Evolutionary conservation across 2,113 vertebrate species (phyloP), one percentile per base, ranked within the genome.

Genomic region (Eublepharis macularius): DNA sequence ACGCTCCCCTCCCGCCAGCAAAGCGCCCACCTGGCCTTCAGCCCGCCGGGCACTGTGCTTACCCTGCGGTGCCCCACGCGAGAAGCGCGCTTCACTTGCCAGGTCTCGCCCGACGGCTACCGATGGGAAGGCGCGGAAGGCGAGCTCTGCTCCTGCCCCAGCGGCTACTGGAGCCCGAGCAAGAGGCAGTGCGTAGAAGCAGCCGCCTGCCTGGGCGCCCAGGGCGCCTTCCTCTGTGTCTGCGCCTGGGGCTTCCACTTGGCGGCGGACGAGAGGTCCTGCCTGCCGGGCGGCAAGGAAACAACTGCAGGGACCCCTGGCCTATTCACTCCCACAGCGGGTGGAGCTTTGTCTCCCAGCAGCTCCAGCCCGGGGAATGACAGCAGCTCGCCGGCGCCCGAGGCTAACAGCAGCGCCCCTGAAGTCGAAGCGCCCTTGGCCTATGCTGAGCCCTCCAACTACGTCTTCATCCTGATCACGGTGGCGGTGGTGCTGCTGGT

Each of bases 401-500:
- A 19, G 34, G 47, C 1, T 47, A 70, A 79, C 39, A 11, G 34
- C 26, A 78, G 34, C 36, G 4, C 17, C 36, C 34, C n/a, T 1
- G 34, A 8, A 34, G 32, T 2, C 11, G 68, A 82, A 6, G 51
- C 12, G 6, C 1, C 9, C 4, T 43, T 26, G 34, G 1, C 21
- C 13, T 5, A 13, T 13, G 0, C 84, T 0, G 85, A 85, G 60
- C 90, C 93, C 10, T 94, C 94, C 75, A 94, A 87, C 1, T 91
- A 95, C 29, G 93, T 96, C 74, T 95, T 96, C 90, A 84, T 96
- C 26, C 87, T 96, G 57, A 94, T 97, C 72, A 86, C 94, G 34
- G 82, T 96, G 34, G 95, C 95, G 0, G 95, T 96, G 10, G 91
- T 96, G 5, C 92, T 94, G 83, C 80, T 96, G 80, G 2, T 96